Evolutionary conservation across 2,797 vertebrate species (phyloP).

Genomic region (Pantherophis alleghaniensis): DNA sequence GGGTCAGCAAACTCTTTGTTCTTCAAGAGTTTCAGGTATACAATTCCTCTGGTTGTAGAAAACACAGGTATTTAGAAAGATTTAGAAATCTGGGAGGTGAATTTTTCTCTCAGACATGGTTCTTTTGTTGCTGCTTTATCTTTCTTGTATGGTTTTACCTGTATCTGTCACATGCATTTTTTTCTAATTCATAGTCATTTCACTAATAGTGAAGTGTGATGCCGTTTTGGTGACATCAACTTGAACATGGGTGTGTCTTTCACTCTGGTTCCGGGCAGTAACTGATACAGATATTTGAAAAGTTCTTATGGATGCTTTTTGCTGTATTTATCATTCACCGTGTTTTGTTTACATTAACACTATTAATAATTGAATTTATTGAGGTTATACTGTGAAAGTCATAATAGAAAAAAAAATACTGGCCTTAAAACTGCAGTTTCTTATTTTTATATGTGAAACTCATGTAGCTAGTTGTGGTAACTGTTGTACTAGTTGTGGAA

Average conservation of each 20-base stretch:
- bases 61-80: neutral
- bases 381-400: neutral
- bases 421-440: neutral
- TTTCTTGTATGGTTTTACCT: neutral
- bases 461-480: neutral
- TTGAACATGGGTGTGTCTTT: neutral
- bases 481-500: neutral
- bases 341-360: neutral
- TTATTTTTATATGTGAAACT: neutral
- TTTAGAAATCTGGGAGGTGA: neutral
- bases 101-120: neutral
- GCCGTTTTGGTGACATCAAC: neutral
- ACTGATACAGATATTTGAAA: neutral
- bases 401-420: neutral
- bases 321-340: neutral
- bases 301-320: neutral
- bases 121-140: neutral
- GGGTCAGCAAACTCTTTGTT: neutral
- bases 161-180: neutral
- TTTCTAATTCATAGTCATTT: neutral
- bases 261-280: neutral
- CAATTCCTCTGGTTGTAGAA: neutral
- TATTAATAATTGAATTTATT: neutral
- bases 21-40: neutral
- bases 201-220: neutral